Base-by-base conservation (phyloP, 1,140 invertebrate species). In the Apis florea region DNA sequence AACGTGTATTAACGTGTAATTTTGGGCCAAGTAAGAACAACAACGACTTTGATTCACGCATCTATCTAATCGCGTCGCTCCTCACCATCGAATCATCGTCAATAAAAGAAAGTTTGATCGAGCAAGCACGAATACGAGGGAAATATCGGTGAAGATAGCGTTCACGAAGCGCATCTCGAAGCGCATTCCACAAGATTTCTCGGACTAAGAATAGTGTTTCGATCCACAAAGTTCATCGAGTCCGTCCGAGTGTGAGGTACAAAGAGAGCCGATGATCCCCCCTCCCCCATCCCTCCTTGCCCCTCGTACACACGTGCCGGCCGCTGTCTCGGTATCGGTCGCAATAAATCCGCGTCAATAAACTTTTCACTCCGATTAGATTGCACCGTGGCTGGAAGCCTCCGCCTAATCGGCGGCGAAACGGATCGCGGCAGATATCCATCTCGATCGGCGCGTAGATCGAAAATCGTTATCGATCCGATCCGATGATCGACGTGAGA, bases 311-410 rank as follows among this genome's bases (percentile, higher is more conserved):
- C 40, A 5, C 2, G 21, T 21, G 54, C 53, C 13, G 8, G 19
- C 15, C n/a, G 19, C 68, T 6, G n/a, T 19, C n/a, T n/a, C 9
- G 13, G 53, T 31, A 40, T 69, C 54, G 4, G 13, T 13, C 19
- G 53, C 54, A 71, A 79, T 70, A 70, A 78, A 69, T 59, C 47
- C 24, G 9, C 26, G 74, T 77, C 64, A 49, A 47, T 69, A 78
- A 68, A 69, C 75, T 21, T 69, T 71, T 61, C 24, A 53, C 8
- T 13, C 26, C n/a, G 40, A 74, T 63, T 51, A 26, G 47, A 70
- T 70, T 26, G 10, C 24, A 12, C 15, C 1, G 47, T 1, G 12
- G 21, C 2, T 15, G 15, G 31, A 40, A 3, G 1, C 1, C n/a
- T 21, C 10, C 59, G 24, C 2, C 3, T 26, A n/a, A 19, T 66